These are phyloP conservation scores for Heliconius congener DNA, from an alignment of 1,140 invertebrate genomes.

Conservation along the genomic window DNA sequence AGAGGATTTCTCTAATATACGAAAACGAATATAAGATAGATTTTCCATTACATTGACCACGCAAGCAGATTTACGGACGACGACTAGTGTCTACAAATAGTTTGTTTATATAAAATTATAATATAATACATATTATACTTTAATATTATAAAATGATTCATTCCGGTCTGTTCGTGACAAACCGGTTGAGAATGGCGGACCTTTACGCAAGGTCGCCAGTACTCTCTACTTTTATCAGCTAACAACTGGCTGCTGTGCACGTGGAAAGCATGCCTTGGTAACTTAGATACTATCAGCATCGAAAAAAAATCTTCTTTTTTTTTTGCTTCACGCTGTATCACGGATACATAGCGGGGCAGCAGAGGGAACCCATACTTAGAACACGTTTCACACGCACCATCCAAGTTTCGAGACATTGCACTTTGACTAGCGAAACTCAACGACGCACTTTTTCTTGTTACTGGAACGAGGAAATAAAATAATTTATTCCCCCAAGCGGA, in stretches of 20 bases:
- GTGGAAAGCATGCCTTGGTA: background rate
- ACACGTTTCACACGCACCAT: background rate
- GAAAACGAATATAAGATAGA: no score
- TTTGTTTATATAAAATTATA: background rate
- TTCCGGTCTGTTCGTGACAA: constrained; percentile 34
- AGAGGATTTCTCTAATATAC: no score
- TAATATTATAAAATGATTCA: constrained; percentile 3
- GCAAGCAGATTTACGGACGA: no score
- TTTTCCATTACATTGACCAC: no score
- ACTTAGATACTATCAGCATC: background rate
- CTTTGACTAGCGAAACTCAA: no score
- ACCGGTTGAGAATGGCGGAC: constrained; percentile 37
- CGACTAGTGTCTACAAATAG: no score
- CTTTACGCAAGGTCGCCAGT: constrained; percentile 35
- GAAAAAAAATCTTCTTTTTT: background rate
- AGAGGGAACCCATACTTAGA: background rate
- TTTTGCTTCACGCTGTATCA: background rate
- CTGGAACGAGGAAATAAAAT: no score
- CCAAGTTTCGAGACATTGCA: no score
- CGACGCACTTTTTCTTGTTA: no score
- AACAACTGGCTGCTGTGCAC: background rate
- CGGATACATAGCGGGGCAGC: background rate
- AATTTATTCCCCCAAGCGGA: no score
- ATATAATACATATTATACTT: background rate
- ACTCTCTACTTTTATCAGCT: constrained; percentile 17